Evolutionary conservation across 2,888 invertebrate species (phyloP).

Genomic region (Tenthredo distinguenda): DNA sequence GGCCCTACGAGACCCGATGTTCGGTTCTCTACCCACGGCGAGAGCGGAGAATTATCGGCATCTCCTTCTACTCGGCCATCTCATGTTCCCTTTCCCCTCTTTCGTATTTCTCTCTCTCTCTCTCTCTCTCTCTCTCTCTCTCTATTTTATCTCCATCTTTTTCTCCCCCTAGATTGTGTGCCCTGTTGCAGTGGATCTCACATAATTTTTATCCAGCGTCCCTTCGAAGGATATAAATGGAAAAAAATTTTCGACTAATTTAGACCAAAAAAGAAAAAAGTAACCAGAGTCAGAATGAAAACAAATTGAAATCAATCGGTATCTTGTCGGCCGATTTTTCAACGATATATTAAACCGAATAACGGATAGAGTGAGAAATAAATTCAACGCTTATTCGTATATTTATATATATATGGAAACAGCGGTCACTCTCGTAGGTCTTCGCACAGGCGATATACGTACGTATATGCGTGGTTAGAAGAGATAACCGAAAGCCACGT

Average conservation of each 20-base stretch:
- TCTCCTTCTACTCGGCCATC: conserved; percentile 39
- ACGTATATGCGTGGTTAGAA: too few relatives aligned
- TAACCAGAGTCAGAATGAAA: too few relatives aligned
- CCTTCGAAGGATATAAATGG: background rate
- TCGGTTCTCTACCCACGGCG: conserved; percentile 17
- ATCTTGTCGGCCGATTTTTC: too few relatives aligned
- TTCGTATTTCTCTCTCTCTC: background rate
- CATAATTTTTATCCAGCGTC: background rate
- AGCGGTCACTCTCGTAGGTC: background rate
- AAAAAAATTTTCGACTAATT: too few relatives aligned
- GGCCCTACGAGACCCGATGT: conserved; percentile 23
- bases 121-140: background rate
- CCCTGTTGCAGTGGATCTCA: conserved; percentile 39
- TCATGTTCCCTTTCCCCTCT: conserved; percentile 14
- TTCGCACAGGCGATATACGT: background rate
- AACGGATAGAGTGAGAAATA: too few relatives aligned
- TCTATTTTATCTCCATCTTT: conserved; percentile 6
- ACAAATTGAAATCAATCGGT: too few relatives aligned
- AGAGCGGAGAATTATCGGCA: conserved; percentile 37
- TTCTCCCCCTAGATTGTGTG: conserved; percentile 31
- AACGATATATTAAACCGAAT: too few relatives aligned
- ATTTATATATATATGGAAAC: background rate
- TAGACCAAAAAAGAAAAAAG: too few relatives aligned
- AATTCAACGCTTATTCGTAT: background rate
- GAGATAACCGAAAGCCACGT: too few relatives aligned